These are phyloP conservation scores for Eospalax fontanierii DNA, from an alignment of 2,797 vertebrate genomes.

Conservation along the genomic window DNA sequence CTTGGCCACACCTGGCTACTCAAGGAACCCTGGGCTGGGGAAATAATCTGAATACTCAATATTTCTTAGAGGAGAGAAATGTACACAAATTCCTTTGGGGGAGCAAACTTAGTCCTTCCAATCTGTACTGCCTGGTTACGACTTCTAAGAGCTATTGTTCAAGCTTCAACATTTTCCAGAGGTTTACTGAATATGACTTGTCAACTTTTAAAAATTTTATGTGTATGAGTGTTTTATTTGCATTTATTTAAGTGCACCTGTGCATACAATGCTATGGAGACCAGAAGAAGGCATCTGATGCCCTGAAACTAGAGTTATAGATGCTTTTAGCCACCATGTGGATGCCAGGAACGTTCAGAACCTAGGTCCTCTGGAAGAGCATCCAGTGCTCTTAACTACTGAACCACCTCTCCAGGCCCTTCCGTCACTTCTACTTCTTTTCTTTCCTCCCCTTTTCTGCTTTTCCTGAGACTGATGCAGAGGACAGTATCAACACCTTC, in stretches of 20 bases:
- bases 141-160: neutral
- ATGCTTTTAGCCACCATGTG: no score
- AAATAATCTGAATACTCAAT: neutral
- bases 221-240: no score
- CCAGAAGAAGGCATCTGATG: no score
- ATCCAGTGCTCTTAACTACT: no score
- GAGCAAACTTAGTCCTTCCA: neutral
- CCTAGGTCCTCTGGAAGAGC: no score
- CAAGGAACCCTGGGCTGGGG: neutral
- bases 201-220: neutral
- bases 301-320: no score
- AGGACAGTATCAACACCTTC: neutral
- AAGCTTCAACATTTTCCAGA: neutral
- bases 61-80: neutral
- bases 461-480: neutral
- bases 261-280: no score
- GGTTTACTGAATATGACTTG: neutral
- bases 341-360: no score
- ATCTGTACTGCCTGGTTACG: neutral
- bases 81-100: neutral
- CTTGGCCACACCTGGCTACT: neutral
- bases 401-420: no score
- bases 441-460: neutral
- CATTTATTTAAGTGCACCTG: no score
- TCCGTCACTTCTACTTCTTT: neutral